Evolutionary conservation across 2,888 invertebrate genomes (phyloP).

Genomic region (Eubasilissa splendida): DNA sequence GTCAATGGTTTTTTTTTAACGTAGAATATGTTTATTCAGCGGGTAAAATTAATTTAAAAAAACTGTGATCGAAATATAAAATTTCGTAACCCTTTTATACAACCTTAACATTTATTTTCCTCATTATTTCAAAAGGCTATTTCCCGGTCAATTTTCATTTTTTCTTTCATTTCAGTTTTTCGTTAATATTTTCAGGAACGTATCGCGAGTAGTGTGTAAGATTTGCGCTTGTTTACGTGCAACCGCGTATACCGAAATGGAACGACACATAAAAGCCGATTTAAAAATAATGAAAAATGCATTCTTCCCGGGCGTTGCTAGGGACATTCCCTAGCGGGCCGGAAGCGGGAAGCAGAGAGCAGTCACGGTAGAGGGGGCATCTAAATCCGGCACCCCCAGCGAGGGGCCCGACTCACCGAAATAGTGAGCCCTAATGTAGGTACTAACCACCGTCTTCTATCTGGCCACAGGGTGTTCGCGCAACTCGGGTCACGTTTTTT

Average conservation of each 20-base stretch:
- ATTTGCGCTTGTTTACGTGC: too few species aligned
- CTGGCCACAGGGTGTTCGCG: neutral
- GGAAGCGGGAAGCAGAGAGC: constrained; percentile 15
- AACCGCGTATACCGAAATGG: constrained; percentile 5
- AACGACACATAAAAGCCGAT: constrained; percentile 7
- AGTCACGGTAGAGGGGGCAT: constrained; percentile 9
- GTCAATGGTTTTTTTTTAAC: too few species aligned
- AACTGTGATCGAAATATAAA: too few species aligned
- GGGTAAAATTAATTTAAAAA: too few species aligned
- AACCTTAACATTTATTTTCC: too few species aligned
- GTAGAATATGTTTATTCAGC: too few species aligned
- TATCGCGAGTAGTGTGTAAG: too few species aligned
- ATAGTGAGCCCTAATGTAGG: neutral
- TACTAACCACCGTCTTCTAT: neutral
- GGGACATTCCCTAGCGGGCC: constrained; percentile 21
- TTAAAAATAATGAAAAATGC: constrained; percentile 33
- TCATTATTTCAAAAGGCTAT: too few species aligned
- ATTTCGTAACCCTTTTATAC: too few species aligned
- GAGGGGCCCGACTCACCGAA: neutral
- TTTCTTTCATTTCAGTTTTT: too few species aligned
- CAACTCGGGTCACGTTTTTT: neutral
- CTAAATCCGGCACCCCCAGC: constrained; percentile 34
- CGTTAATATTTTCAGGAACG: too few species aligned
- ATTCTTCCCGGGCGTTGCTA: constrained; percentile 10
- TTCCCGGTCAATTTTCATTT: too few species aligned